Evolutionary conservation across 2,113 vertebrate species (phyloP).

Genomic region (Eulemur macaco): DNA sequence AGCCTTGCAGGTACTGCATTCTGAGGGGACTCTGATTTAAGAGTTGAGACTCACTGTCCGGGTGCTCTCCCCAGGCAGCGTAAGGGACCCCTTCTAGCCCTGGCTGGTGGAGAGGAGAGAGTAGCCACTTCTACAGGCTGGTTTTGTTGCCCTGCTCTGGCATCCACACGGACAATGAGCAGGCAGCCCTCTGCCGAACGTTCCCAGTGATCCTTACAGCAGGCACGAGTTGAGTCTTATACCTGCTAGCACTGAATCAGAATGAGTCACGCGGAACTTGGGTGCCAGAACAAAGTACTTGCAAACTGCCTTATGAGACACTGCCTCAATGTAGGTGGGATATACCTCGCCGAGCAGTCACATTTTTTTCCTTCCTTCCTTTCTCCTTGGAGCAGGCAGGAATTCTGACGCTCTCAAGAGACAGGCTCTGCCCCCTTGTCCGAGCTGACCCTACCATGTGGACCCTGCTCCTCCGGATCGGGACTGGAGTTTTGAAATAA

Average conservation of each 20-base stretch:
- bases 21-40: background rate
- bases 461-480: background rate
- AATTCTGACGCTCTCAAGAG: background rate
- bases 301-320: slow-evolving; percentile 79
- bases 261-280: slow-evolving; percentile 79
- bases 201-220: background rate
- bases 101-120: background rate
- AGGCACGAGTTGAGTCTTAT: slow-evolving; percentile 1
- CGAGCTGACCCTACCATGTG: slow-evolving; percentile 27
- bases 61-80: background rate
- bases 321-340: slow-evolving; percentile 82
- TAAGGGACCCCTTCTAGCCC: background rate
- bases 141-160: background rate
- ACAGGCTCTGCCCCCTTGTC: background rate
- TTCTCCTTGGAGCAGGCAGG: slow-evolving; percentile 68
- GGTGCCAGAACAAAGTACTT: slow-evolving; percentile 67
- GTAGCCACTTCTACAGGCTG: background rate
- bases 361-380: slow-evolving; percentile 46
- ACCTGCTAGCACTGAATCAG: slow-evolving; percentile 79
- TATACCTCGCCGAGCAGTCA: slow-evolving; percentile 69
- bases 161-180: background rate
- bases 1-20: background rate
- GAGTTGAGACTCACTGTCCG: background rate
- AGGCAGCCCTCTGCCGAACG: background rate
- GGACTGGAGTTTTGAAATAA: slow-evolving; percentile 66